Evolutionary conservation across 2,797 vertebrate species (phyloP).

Genomic region (Oceanodroma leucorhoa): DNA sequence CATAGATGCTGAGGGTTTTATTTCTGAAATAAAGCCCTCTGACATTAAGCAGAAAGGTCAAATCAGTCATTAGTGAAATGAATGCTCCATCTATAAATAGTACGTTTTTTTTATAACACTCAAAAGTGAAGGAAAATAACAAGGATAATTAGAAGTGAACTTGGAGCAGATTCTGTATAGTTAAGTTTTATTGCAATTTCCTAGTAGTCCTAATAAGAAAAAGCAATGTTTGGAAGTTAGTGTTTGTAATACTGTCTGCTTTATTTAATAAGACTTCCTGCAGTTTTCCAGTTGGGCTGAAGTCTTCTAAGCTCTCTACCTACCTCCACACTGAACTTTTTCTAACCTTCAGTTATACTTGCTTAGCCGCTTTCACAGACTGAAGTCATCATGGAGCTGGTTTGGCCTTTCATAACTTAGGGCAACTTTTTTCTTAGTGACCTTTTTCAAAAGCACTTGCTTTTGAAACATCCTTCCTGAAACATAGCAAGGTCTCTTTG

Average conservation of each 20-base stretch:
- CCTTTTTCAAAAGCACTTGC: not conserved
- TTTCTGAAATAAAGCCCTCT: conserved; percentile 42
- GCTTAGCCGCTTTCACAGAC: not conserved
- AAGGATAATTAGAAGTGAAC: conserved; percentile 22
- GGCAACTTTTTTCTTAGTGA: not conserved
- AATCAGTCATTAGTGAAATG: conserved; percentile 32
- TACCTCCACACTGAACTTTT: not conserved
- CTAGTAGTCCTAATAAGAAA: not conserved
- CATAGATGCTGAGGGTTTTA: not conserved
- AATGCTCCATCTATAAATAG: conserved; percentile 57
- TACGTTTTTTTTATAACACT: not conserved
- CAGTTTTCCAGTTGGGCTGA: not conserved
- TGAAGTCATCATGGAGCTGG: not conserved
- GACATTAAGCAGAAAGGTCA: conserved; percentile 72
- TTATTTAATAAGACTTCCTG: not conserved
- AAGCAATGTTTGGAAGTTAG: not conserved
- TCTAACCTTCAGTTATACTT: not conserved
- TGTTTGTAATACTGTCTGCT: not conserved
- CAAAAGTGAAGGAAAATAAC: not conserved
- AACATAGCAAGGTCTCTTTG: not conserved
- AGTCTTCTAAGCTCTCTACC: not conserved
- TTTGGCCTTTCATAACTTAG: not conserved
- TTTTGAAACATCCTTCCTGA: not conserved
- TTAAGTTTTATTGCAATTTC: not conserved
- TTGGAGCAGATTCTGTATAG: not conserved